These are phyloP conservation scores for Hyperopisus bebe DNA, from an alignment of 2,113 vertebrate genomes.

Conservation along the genomic window DNA sequence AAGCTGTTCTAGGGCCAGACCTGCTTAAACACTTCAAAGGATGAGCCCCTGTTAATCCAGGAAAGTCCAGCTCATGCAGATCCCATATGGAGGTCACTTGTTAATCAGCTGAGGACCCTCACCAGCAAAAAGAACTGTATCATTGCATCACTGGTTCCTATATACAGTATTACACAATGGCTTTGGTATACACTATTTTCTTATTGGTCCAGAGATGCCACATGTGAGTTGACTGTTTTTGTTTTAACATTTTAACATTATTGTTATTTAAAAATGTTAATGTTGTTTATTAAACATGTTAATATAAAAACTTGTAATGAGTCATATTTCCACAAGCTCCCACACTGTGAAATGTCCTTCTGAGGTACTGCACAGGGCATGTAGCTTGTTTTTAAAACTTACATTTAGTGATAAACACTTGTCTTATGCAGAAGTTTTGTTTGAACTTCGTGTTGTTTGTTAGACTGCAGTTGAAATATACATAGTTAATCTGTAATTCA, in stretches of 20 bases:
- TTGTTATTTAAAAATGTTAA: background rate
- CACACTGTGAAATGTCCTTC: background rate
- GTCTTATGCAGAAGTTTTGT: background rate
- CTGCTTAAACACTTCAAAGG: background rate
- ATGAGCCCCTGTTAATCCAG: background rate
- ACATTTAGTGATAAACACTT: background rate
- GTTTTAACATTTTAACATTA: background rate
- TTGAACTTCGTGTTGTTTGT: background rate
- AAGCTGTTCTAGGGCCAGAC: background rate
- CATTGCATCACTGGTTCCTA: background rate
- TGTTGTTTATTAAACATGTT: background rate
- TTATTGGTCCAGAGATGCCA: background rate
- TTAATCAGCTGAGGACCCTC: background rate
- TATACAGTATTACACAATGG: background rate
- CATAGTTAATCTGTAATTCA: background rate
- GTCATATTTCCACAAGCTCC: background rate
- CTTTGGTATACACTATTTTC: background rate
- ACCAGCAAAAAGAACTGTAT: background rate
- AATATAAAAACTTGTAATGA: background rate
- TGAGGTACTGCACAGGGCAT: background rate
- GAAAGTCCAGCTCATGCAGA: background rate
- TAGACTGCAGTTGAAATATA: background rate
- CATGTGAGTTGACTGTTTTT: background rate
- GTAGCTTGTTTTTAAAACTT: background rate
- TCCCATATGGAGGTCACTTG: background rate